A percentile compares a stretch with the other conserved stretches of the same genome.
These are phyloP conservation scores for Calcarius lapponicus DNA, from an alignment of 2,797 vertebrate species.

Conservation along the genomic window DNA sequence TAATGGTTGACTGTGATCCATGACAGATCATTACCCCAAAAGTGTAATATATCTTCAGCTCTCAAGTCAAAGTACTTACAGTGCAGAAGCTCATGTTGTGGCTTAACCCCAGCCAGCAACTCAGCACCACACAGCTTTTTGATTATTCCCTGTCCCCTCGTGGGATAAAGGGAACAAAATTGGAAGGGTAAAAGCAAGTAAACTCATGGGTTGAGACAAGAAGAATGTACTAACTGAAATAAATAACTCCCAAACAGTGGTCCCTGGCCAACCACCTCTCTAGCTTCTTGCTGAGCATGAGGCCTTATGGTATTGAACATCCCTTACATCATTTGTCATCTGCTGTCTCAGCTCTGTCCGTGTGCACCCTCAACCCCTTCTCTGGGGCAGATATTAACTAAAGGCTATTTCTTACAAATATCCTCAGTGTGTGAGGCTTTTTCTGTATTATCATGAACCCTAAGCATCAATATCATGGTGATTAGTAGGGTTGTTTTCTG, in stretches of 20 bases:
- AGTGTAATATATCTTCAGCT: slow-evolving; percentile 41
- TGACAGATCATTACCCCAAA: slow-evolving; percentile 53
- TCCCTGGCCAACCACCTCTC: neutral
- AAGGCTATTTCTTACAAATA: neutral
- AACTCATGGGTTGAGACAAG: neutral
- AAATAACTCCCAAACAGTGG: neutral
- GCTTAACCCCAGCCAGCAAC: neutral
- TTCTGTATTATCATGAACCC: neutral
- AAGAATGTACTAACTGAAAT: neutral
- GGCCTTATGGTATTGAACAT: too few species aligned
- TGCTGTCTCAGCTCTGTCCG: neutral
- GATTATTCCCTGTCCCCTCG: neutral
- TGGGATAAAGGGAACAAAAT: rapidly evolving
- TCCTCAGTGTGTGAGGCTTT: neutral
- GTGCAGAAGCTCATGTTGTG: neutral
- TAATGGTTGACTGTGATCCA: slow-evolving; percentile 51
- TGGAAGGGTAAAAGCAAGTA: neutral
- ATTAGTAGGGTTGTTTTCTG: neutral
- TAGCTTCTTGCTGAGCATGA: neutral
- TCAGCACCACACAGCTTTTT: neutral
- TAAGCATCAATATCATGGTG: neutral
- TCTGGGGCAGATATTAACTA: neutral
- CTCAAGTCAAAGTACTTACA: slow-evolving; percentile 1
- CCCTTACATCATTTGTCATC: neutral
- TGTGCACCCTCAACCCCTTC: neutral